These are phyloP conservation scores for Kryptolebias ocellatus DNA, from an alignment of 2,797 vertebrate genomes.

Conservation along the genomic window DNA sequence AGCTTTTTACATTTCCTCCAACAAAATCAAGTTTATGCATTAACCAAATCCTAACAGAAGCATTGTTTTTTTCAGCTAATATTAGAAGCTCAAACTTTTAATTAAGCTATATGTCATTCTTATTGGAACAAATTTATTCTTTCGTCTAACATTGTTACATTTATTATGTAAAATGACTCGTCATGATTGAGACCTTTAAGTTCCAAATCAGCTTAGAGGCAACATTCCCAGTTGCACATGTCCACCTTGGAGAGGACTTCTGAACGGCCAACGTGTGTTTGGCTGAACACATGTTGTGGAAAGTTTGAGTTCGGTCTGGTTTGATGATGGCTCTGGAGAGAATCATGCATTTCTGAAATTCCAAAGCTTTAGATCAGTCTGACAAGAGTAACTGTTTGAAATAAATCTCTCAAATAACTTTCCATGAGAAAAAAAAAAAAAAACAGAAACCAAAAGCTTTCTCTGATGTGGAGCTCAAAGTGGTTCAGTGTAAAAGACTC, in stretches of 20 bases:
- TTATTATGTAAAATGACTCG: not conserved
- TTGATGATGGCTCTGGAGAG: slow-evolving; percentile 74
- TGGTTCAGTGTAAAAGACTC: slow-evolving; percentile 67
- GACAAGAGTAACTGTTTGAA: slow-evolving; percentile 77
- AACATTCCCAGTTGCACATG: slow-evolving; percentile 42
- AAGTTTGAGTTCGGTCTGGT: slow-evolving; percentile 68
- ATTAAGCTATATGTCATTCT: no score
- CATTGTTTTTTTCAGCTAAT: no score
- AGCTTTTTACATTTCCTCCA: no score
- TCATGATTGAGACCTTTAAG: not conserved
- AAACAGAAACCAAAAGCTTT: slow-evolving; percentile 73
- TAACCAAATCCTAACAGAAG: no score
- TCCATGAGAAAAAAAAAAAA: slow-evolving; percentile 72
- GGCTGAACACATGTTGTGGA: slow-evolving; percentile 71
- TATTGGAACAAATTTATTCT: no score
- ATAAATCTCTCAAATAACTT: slow-evolving; percentile 79
- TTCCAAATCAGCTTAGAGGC: slow-evolving; percentile 11
- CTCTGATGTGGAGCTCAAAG: slow-evolving; percentile 76
- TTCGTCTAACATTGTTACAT: not conserved
- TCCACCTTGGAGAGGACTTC: slow-evolving; percentile 60
- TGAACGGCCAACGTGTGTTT: slow-evolving; percentile 61
- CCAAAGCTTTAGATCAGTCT: slow-evolving; percentile 74
- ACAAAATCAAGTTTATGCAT: no score
- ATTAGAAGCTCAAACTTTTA: no score
- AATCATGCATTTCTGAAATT: slow-evolving; percentile 74